phyloP scores from a whole-genome alignment of 2,113 vertebrate genomes.

The Actenoides hombroni region DNA sequence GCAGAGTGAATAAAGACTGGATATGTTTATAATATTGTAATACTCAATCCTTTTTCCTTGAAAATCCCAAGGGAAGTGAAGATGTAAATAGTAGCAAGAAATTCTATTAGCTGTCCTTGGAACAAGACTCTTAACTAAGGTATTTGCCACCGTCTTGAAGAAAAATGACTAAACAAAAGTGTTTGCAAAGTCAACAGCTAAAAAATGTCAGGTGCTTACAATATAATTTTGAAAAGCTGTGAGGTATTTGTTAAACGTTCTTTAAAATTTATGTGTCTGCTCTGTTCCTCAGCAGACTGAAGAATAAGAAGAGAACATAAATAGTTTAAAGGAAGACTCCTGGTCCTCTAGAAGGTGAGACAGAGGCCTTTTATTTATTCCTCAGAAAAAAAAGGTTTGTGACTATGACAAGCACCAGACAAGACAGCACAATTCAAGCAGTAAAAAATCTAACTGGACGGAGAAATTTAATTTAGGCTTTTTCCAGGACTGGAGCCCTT shows the following conservation, averaged over 20 bases:
- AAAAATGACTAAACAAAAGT: not conserved
- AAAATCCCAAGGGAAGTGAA: not conserved
- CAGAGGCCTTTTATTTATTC: conserved; percentile 15
- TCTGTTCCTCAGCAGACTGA: not conserved
- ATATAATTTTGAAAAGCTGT: not conserved
- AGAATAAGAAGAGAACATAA: not conserved
- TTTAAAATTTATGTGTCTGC: not conserved
- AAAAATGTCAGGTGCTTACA: not conserved
- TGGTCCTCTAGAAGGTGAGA: conserved; percentile 1
- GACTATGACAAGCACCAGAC: not conserved
- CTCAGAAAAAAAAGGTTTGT: not conserved
- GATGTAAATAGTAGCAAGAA: not conserved
- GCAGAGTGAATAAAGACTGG: not conserved
- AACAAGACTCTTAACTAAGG: not conserved
- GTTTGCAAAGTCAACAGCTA: not conserved
- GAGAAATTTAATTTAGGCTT: not conserved
- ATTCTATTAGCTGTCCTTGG: not conserved
- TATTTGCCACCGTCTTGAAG: not conserved
- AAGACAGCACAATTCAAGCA: not conserved
- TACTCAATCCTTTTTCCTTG: not conserved
- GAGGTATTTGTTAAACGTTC: not conserved
- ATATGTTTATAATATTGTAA: not conserved
- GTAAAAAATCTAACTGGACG: not conserved
- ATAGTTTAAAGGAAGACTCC: not conserved
- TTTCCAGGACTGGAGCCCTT: not conserved